phyloP scores from a whole-genome alignment of 2,797 vertebrate species.

The Botia almorhae region DNA sequence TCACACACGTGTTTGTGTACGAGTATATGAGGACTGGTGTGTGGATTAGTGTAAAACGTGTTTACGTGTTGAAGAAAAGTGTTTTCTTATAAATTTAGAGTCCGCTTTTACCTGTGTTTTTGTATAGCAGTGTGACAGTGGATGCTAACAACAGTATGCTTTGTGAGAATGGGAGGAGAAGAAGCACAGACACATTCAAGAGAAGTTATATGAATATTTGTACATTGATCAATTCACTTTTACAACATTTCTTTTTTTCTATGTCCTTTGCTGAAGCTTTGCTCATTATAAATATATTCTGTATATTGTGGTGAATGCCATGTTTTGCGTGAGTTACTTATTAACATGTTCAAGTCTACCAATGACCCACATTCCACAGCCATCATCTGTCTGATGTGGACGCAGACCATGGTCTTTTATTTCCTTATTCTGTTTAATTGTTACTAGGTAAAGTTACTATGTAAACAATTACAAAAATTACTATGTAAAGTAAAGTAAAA shows the following conservation, averaged over 20 bases:
- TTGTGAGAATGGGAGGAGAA: background rate
- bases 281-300: background rate
- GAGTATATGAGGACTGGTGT: constrained; percentile 29
- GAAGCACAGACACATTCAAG: background rate
- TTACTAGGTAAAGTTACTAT: too few relatives aligned
- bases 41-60: constrained; percentile 20
- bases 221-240: background rate
- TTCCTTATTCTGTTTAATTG: too few relatives aligned
- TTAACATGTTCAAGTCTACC: too few relatives aligned
- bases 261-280: constrained; percentile 9
- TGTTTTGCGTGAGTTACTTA: too few relatives aligned
- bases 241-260: background rate
- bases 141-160: constrained; percentile 20
- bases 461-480: too few relatives aligned
- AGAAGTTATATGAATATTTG: background rate
- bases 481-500: too few relatives aligned
- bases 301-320: too few relatives aligned
- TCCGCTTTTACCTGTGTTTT: constrained; percentile 9
- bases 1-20: constrained; percentile 37
- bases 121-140: background rate
- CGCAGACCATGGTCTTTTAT: too few relatives aligned
- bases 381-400: too few relatives aligned
- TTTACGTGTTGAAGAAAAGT: constrained; percentile 1
- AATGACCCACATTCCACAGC: too few relatives aligned
- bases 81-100: constrained; percentile 1